These are phyloP conservation scores for Hydractinia echinata DNA, from an alignment of 30 jellyfish, hydroid and myxozoan species.

Conservation along the genomic window DNA sequence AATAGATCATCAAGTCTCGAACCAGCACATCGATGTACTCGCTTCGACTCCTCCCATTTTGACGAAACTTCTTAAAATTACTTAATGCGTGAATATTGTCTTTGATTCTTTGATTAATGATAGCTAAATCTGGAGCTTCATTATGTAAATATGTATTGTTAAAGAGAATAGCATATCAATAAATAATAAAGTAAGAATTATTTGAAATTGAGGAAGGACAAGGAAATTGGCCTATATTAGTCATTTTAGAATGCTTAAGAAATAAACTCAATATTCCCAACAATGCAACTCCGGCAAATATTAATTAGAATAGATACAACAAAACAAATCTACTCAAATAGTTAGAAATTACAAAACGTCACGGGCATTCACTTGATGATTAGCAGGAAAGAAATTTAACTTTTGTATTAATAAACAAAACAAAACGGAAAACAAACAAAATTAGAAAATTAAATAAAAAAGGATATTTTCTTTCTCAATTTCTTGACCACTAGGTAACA, in stretches of 20 bases:
- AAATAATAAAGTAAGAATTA: no score
- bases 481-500: constrained; percentile 90
- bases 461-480: constrained; percentile 91
- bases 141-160: constrained; percentile 29
- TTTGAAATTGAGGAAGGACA: no score
- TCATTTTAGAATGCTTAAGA: no score
- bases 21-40: constrained; percentile 64
- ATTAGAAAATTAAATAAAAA: neutral
- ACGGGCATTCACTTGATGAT: no score
- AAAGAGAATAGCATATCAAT: no score
- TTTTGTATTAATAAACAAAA: neutral
- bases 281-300: no score
- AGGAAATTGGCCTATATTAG: no score
- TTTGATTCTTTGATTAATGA: constrained; percentile 69
- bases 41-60: constrained; percentile 94
- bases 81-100: constrained; percentile 83
- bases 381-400: neutral
- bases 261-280: no score
- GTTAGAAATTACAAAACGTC: no score
- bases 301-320: no score
- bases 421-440: neutral
- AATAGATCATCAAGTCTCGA: constrained; percentile 74
- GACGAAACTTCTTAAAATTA: constrained; percentile 69
- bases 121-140: constrained; percentile 68
- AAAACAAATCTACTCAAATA: no score